These are phyloP conservation scores for Actinernus sp. DNA, from an alignment of 92 coral and sea anemone species.

Conservation along the genomic window DNA sequence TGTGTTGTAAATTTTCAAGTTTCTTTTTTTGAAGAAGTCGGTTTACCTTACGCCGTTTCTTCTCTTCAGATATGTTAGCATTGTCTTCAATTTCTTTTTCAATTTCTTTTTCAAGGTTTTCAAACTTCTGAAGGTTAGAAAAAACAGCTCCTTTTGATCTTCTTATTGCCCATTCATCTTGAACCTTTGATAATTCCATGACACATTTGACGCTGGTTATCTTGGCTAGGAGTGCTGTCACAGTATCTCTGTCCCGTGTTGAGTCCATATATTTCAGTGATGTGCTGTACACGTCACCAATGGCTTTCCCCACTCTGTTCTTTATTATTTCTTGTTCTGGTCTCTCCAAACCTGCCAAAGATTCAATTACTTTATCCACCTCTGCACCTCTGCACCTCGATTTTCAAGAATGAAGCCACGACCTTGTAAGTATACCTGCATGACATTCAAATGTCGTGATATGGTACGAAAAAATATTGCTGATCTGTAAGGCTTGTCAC, in stretches of 20 bases:
- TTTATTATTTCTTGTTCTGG: not conserved
- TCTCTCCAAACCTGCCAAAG: not conserved
- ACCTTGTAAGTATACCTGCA: slow-evolving; percentile 2
- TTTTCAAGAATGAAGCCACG: slow-evolving; percentile 12
- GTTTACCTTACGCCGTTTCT: slow-evolving; percentile 32
- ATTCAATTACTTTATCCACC: not conserved
- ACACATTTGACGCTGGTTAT: slow-evolving; percentile 19
- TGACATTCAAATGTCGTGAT: not conserved
- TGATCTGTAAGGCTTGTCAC: not conserved
- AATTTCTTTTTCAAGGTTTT: slow-evolving; percentile 10
- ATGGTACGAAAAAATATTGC: not conserved
- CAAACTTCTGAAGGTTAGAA: slow-evolving; percentile 7
- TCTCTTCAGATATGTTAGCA: not conserved
- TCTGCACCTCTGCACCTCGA: slow-evolving; percentile 2
- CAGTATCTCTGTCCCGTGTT: slow-evolving; percentile 15
- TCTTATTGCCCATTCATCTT: not conserved
- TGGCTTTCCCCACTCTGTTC: not conserved
- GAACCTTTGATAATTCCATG: not conserved
- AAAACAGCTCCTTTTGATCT: slow-evolving; percentile 13
- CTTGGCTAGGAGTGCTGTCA: slow-evolving; percentile 13
- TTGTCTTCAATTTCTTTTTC: not conserved
- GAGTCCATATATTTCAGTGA: not conserved
- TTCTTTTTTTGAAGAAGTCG: slow-evolving; percentile 45
- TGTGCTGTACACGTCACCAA: slow-evolving; percentile 1
- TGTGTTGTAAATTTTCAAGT: slow-evolving; percentile 50